phyloP scores from a whole-genome alignment of 2,888 invertebrate species.

The Chelonus formosanus region DNA sequence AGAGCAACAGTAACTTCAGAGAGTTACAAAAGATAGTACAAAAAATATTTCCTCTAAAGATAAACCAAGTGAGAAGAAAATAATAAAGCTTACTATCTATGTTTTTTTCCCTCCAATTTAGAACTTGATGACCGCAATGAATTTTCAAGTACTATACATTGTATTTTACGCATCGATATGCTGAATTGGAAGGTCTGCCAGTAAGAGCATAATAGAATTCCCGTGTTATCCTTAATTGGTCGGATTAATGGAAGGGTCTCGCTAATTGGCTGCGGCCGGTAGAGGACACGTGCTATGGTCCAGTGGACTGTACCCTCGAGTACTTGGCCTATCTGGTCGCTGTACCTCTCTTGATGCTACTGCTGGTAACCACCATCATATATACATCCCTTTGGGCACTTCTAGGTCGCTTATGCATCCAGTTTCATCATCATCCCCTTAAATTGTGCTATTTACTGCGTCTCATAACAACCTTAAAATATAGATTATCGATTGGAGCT shows the following conservation, averaged over 20 bases:
- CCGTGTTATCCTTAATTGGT: constrained; percentile 45
- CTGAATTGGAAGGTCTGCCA: constrained; percentile 35
- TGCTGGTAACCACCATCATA: background rate
- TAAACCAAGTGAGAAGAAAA: constrained; percentile 2
- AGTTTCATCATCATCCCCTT: background rate
- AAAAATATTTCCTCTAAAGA: too few species aligned
- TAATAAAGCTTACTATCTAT: background rate
- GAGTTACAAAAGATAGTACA: too few species aligned
- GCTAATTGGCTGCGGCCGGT: constrained; percentile 60
- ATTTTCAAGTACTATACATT: constrained; percentile 1
- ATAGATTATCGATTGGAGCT: background rate
- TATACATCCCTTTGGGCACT: constrained; percentile 19
- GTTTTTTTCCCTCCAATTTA: constrained; percentile 1
- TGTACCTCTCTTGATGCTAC: constrained; percentile 31
- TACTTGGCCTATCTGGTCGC: constrained; percentile 14
- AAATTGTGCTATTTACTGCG: background rate
- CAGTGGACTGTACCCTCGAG: constrained; percentile 27
- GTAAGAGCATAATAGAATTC: constrained; percentile 43
- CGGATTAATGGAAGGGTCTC: constrained; percentile 57
- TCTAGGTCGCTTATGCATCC: constrained; percentile 6
- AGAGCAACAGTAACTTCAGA: constrained; percentile 1
- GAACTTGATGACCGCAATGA: background rate
- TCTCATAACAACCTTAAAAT: background rate
- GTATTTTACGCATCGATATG: constrained; percentile 14
- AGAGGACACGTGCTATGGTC: constrained; percentile 42